Percentiles rank a stretch among this genome's conserved stretches.
Evolutionary conservation across 2,888 invertebrate genomes (phyloP).

Genomic region (Troglohyphantes excavatus): DNA sequence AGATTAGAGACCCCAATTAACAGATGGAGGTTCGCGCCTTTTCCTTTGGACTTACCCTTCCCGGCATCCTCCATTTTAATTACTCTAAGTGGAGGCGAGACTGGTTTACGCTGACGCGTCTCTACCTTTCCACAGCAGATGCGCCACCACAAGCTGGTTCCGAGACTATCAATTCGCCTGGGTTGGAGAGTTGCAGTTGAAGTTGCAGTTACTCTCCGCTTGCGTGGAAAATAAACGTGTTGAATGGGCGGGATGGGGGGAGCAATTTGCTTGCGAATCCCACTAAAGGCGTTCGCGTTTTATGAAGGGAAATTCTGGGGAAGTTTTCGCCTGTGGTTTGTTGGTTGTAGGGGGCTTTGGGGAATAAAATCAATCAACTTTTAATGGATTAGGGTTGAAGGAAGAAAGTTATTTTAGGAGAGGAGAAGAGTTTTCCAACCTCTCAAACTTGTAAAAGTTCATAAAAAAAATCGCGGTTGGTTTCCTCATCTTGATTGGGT

Average conservation of each 20-base stretch:
- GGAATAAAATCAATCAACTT: not conserved
- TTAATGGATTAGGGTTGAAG: conserved; percentile 25
- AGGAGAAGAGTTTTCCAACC: not conserved
- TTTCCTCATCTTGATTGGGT: not conserved
- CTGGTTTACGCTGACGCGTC: not conserved
- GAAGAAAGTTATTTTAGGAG: not conserved
- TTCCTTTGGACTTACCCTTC: not conserved
- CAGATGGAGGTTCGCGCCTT: conserved; percentile 32
- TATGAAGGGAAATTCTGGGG: not conserved
- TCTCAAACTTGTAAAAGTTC: not conserved
- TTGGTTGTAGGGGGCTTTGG: not conserved
- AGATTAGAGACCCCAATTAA: conserved; percentile 38
- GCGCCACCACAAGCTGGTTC: not conserved
- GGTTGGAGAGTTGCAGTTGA: conserved; percentile 15
- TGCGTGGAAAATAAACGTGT: conserved; percentile 21
- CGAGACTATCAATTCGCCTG: not conserved
- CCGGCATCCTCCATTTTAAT: conserved; percentile 25
- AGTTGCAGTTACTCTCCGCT: not conserved
- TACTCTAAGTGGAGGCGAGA: conserved; percentile 32
- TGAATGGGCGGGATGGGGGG: conserved; percentile 13
- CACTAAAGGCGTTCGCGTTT: not conserved
- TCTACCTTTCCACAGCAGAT: not conserved
- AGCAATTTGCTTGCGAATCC: conserved; percentile 28
- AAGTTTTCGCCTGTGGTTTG: not conserved
- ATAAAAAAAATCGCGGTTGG: not conserved